phyloP scores from a whole-genome alignment of 2,888 invertebrate species.

The Osmoderma eremita region DNA sequence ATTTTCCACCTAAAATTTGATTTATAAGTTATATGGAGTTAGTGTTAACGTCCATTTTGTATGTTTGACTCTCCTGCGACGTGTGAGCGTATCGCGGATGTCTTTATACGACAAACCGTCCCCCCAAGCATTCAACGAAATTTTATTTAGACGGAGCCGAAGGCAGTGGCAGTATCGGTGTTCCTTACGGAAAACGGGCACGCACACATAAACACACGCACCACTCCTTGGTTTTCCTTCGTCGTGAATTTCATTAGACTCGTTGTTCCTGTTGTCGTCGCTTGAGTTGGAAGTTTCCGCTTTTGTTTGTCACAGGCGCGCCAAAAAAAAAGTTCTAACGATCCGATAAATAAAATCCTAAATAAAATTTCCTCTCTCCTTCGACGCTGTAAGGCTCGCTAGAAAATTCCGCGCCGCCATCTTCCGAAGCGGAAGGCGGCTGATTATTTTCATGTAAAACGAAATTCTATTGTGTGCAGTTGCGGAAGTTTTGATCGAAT shows the following conservation, averaged over 20 bases:
- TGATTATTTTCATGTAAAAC: slow-evolving; percentile 34
- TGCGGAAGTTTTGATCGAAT: slow-evolving; percentile 31
- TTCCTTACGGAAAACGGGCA: slow-evolving; percentile 11
- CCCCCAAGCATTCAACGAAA: not conserved
- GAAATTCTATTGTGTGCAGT: slow-evolving; percentile 24
- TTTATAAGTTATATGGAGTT: slow-evolving; percentile 19
- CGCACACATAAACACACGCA: not conserved
- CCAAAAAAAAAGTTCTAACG: slow-evolving; percentile 30
- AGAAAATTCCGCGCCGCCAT: not conserved
- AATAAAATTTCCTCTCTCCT: slow-evolving; percentile 23
- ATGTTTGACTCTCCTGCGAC: not conserved
- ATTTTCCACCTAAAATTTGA: slow-evolving; percentile 13
- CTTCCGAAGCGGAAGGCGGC: not conserved
- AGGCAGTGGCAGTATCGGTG: slow-evolving; percentile 18
- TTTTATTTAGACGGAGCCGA: not conserved
- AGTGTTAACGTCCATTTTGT: not conserved
- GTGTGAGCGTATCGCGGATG: not conserved
- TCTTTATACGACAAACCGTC: not conserved
- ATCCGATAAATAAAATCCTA: slow-evolving; percentile 34
- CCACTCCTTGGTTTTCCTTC: not conserved
- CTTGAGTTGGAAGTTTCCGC: not conserved
- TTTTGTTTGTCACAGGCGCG: slow-evolving; percentile 22
- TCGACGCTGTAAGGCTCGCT: not conserved
- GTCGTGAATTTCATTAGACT: slow-evolving; percentile 36
- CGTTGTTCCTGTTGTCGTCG: slow-evolving; percentile 2